Evolutionary conservation across 2,797 vertebrate genomes (phyloP), one percentile per base, ranked within the genome.

Genomic region (Apogon hyalosoma): DNA sequence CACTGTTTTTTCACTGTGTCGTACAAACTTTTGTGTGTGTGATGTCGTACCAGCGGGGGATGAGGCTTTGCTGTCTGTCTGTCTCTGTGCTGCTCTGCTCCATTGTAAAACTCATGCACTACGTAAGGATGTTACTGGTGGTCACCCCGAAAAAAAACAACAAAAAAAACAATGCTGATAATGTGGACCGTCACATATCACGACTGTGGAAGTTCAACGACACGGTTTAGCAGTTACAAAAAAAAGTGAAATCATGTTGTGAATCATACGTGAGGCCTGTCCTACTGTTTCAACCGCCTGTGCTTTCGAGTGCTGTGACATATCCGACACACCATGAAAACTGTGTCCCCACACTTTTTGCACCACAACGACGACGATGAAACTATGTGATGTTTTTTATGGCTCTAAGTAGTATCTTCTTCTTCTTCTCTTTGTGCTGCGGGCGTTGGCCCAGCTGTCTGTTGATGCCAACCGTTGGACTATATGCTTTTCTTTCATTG

Each of bases 341-440:
- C 73, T 61, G 83, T 77, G 76, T 38, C 43, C 15, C 46, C n/a
- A 12, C 45, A 69, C 64, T 11, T 54, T 63, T 57, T 77, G 75
- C 83, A 84, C 66, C 81, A 75, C 21, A 24, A 24, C 43, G 28
- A 76, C 4, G 16, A 75, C 31, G 1, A 67, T 45, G 42, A 84
- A 81, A 81, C 67, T 62, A 51, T 83, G 85, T 85, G 83, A 81
- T 80, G 59, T 84, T 80, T 82, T 71, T 55, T 71, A 62, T 75
- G 61, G 72, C 53, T 83, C 54, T 46, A 38, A 61, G 62, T 87
- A 57, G 63, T 33, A 33, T 33, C 31, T 33, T 33, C 31, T 33
- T 33, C 31, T 33, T 33, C 31, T 69, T 82, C 15, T 63, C 70
- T 75, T 60, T 76, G 83, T 86, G 78, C 52, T 75, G 73, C 68